phyloP scores from a whole-genome alignment of 1,140 invertebrate genomes.

The Drosophila setifemur region DNA sequence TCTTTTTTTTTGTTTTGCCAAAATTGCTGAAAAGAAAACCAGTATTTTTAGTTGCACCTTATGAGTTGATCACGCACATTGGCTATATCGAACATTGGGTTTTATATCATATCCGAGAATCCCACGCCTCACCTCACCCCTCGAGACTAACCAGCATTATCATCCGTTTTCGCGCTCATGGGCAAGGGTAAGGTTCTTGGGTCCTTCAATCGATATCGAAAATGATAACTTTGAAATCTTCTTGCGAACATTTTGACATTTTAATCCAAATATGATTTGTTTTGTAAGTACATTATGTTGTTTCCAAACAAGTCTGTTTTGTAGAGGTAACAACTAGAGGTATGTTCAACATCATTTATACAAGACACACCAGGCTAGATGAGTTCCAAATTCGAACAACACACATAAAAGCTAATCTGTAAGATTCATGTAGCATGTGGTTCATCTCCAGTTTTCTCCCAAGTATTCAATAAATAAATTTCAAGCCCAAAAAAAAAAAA shows the following conservation, averaged over 20 bases:
- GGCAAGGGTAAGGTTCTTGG: constrained; percentile 20
- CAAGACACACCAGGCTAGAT: constrained; percentile 32
- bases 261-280: background rate
- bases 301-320: constrained; percentile 17
- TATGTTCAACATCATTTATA: constrained; percentile 43
- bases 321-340: constrained; percentile 59
- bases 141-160: constrained; percentile 41
- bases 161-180: constrained; percentile 56
- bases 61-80: constrained; percentile 51
- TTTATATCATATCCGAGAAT: constrained; percentile 33
- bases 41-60: constrained; percentile 29
- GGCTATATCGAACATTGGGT: constrained; percentile 67
- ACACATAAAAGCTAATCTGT: constrained; percentile 38
- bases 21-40: constrained; percentile 27
- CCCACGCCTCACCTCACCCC: constrained; percentile 12
- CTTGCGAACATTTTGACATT: constrained; percentile 9
- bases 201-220: background rate
- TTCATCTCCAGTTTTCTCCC: constrained; percentile 47
- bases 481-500: constrained; percentile 15
- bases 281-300: constrained; percentile 36
- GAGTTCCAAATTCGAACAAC: constrained; percentile 4
- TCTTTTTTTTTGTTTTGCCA: constrained; percentile 12
- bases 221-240: constrained; percentile 3
- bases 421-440: constrained; percentile 68
- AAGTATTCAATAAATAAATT: constrained; percentile 23